phyloP scores from a whole-genome alignment of 2,797 vertebrate species.

The Columba guinea region DNA sequence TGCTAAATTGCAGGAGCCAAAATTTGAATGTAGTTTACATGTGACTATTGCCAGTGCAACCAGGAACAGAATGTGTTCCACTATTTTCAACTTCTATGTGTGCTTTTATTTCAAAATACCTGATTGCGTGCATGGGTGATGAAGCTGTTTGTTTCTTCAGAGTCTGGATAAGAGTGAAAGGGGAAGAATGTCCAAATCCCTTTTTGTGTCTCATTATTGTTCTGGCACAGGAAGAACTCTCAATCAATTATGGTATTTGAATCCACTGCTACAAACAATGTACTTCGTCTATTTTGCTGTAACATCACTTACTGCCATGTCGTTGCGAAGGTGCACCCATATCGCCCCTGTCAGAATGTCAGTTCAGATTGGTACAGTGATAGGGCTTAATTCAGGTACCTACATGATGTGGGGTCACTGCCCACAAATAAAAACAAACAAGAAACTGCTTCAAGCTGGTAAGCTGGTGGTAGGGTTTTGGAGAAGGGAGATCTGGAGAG shows the following conservation, averaged over 20 bases:
- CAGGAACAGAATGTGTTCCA: neutral
- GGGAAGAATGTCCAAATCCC: neutral
- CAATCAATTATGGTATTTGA: neutral
- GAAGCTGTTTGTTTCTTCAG: neutral
- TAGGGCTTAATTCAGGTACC: neutral
- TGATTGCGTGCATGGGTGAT: neutral
- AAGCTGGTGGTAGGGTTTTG: neutral
- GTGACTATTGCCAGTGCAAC: neutral
- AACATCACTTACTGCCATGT: neutral
- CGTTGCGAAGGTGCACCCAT: neutral
- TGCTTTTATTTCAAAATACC: neutral
- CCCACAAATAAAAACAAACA: neutral
- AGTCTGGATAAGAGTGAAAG: neutral
- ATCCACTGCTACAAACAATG: neutral
- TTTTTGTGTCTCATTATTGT: neutral
- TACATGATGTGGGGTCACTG: neutral
- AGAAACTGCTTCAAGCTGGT: neutral
- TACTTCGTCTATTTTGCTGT: neutral
- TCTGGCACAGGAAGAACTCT: neutral
- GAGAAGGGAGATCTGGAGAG: neutral
- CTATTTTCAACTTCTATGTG: neutral
- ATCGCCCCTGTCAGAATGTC: neutral
- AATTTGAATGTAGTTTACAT: neutral
- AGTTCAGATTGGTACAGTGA: neutral
- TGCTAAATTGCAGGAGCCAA: neutral